phyloP scores from a whole-genome alignment of 2,888 invertebrate genomes.

The Leucoptera coffeella region DNA sequence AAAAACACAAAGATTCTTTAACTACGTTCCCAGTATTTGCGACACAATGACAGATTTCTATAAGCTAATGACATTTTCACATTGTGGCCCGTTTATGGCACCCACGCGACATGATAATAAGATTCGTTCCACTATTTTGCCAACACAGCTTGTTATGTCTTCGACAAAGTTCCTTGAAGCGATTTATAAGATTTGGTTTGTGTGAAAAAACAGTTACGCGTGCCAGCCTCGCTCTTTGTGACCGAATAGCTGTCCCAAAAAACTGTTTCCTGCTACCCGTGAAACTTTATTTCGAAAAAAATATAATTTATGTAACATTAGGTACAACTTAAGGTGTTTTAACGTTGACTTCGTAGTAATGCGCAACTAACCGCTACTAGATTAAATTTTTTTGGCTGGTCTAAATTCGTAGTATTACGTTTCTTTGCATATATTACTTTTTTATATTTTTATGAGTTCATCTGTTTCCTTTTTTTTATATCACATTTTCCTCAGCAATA shows the following conservation, averaged over 20 bases:
- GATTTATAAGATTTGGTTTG: conserved; percentile 20
- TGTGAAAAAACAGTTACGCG: not conserved
- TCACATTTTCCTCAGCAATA: too few species aligned
- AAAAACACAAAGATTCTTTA: conserved; percentile 18
- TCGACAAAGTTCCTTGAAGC: conserved; percentile 28
- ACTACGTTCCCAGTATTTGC: conserved; percentile 22
- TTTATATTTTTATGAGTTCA: too few species aligned
- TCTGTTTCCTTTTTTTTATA: too few species aligned
- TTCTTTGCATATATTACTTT: too few species aligned
- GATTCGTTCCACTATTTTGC: conserved; percentile 49
- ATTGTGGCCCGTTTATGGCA: conserved; percentile 42
- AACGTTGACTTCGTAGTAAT: too few species aligned
- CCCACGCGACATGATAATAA: conserved; percentile 48
- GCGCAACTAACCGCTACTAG: too few species aligned
- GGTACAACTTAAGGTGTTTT: too few species aligned
- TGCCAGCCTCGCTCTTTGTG: not conserved
- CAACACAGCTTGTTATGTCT: conserved; percentile 20
- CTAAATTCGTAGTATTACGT: too few species aligned
- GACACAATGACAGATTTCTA: conserved; percentile 26
- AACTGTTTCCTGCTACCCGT: too few species aligned
- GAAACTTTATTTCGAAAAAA: too few species aligned
- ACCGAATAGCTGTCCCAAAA: not conserved
- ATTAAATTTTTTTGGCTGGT: too few species aligned
- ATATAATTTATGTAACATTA: too few species aligned
- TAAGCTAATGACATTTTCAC: conserved; percentile 30